phyloP scores from a whole-genome alignment of 1,140 invertebrate species.

The Dufourea novaeangliae region DNA sequence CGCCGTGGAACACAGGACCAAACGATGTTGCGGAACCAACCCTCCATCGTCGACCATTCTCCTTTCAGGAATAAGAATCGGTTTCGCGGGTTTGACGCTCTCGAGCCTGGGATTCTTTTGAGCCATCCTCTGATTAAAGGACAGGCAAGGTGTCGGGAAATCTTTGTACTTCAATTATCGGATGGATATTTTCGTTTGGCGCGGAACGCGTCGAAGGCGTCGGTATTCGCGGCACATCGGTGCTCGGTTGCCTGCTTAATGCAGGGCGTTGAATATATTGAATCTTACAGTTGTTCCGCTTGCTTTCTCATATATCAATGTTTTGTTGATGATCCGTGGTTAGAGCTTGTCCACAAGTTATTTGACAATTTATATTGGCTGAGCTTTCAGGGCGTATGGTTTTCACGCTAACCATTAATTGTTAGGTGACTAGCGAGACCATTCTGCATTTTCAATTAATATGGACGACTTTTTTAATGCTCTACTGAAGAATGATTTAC shows the following conservation, averaged over 20 bases:
- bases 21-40: too few relatives aligned
- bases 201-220: neutral
- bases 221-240: neutral
- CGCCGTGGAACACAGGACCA: neutral
- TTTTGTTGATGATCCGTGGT: slow-evolving; percentile 18
- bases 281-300: neutral
- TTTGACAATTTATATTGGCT: slow-evolving; percentile 19
- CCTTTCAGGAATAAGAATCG: slow-evolving; percentile 26
- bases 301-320: neutral
- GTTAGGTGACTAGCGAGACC: slow-evolving; percentile 32
- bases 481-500: neutral
- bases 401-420: slow-evolving; percentile 26
- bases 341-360: neutral
- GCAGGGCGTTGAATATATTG: neutral
- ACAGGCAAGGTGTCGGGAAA: slow-evolving; percentile 27
- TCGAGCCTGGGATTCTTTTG: slow-evolving; percentile 22
- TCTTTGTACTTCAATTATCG: slow-evolving; percentile 43
- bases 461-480: slow-evolving; percentile 29
- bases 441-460: slow-evolving; percentile 42
- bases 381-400: neutral
- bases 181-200: neutral
- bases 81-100: slow-evolving; percentile 27
- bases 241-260: slow-evolving; percentile 8
- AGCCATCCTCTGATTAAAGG: slow-evolving; percentile 40
- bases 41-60: too few relatives aligned